Percentiles rank a stretch among this genome's conserved stretches.
Evolutionary conservation across 2,888 invertebrate species (phyloP).

Genomic region (Meghimatium bilineatum): DNA sequence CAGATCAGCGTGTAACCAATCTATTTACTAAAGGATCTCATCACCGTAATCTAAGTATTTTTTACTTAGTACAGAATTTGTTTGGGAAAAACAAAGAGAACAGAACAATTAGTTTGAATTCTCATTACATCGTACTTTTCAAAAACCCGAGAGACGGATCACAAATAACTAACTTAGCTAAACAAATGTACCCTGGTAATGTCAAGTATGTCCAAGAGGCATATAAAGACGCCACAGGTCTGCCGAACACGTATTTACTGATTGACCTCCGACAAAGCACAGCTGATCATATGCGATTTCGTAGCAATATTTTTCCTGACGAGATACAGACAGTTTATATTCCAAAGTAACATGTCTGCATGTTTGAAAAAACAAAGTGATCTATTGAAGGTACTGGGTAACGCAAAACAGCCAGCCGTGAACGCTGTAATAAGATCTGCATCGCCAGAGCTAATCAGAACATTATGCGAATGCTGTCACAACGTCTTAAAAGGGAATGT

Average conservation of each 20-base stretch:
- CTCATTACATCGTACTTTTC: neutral
- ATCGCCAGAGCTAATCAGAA: no score
- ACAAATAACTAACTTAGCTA: conserved; percentile 6
- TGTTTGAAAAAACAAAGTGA: no score
- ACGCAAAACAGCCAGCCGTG: no score
- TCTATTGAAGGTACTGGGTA: no score
- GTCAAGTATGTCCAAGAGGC: neutral
- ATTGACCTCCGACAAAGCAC: neutral
- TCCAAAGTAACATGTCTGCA: no score
- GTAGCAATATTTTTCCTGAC: neutral
- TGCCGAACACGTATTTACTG: neutral
- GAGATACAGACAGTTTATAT: neutral
- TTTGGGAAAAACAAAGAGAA: neutral
- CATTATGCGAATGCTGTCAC: no score
- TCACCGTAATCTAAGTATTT: neutral
- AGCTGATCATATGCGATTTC: neutral
- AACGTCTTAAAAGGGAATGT: no score
- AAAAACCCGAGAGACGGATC: neutral
- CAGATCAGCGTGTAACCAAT: neutral
- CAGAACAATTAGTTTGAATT: neutral
- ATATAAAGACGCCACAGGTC: neutral
- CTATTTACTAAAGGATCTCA: neutral
- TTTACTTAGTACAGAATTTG: neutral
- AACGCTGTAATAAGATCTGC: no score
- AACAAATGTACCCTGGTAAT: conserved; percentile 10